Evolutionary conservation across 1,140 invertebrate genomes (phyloP).

Genomic region (Mamestra configurata): DNA sequence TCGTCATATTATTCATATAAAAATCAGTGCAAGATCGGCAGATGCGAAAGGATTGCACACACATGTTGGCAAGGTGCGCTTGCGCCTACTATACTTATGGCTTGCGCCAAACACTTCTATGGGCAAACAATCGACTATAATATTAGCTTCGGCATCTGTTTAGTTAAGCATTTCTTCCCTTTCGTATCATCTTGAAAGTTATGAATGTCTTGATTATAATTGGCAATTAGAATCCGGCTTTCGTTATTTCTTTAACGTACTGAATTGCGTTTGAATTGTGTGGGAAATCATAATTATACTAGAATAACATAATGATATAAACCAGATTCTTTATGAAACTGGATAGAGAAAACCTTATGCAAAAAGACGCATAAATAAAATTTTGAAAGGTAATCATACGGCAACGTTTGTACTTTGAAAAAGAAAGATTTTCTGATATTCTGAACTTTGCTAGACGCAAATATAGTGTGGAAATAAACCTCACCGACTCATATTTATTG

Average conservation of each 20-base stretch:
- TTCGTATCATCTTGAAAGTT: conserved; percentile 6
- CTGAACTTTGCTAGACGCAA: background rate
- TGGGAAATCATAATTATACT: too few species aligned
- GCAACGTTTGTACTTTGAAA: background rate
- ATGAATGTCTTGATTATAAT: background rate
- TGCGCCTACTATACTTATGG: conserved; percentile 63
- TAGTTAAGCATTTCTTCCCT: conserved; percentile 52
- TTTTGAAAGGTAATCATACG: too few species aligned
- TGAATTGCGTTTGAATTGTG: too few species aligned
- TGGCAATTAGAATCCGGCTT: background rate
- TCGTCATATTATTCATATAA: conserved; percentile 87
- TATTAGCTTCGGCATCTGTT: conserved; percentile 68
- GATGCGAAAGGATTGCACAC: conserved; percentile 87
- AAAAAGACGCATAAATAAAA: too few species aligned
- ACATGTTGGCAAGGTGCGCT: conserved; percentile 83
- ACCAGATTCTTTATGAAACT: too few species aligned
- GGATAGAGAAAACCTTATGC: too few species aligned
- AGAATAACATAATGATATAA: too few species aligned
- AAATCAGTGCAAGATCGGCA: conserved; percentile 86
- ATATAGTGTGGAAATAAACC: background rate
- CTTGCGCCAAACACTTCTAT: conserved; percentile 79
- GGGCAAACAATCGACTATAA: conserved; percentile 60
- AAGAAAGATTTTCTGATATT: background rate
- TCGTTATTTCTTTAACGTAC: background rate
- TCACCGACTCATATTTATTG: background rate